These are phyloP conservation scores for Hirtodrosophila cameraria DNA, from an alignment of 2,888 invertebrate species.

Conservation along the genomic window DNA sequence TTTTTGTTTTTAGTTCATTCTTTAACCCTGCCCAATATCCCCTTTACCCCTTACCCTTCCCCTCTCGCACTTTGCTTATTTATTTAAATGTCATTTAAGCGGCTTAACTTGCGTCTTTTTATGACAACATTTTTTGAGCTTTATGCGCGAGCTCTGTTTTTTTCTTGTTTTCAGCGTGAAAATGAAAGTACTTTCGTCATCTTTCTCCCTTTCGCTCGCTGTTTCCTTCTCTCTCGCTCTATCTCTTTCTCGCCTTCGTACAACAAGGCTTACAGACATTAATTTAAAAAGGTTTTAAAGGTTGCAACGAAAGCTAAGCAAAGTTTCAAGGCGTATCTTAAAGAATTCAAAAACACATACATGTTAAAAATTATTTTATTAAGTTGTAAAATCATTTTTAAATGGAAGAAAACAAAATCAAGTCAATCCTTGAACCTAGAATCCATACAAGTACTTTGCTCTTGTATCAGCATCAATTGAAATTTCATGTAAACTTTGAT, in stretches of 20 bases:
- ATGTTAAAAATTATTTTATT: no score
- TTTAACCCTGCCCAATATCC: constrained; percentile 11
- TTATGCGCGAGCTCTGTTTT: constrained; percentile 56
- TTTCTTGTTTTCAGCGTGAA: constrained; percentile 72
- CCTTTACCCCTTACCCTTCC: constrained; percentile 7
- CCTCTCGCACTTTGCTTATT: constrained; percentile 27
- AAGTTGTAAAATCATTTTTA: no score
- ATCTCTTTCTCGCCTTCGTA: neutral
- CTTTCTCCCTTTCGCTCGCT: constrained; percentile 20
- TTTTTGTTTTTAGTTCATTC: constrained; percentile 51
- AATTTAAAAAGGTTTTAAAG: no score
- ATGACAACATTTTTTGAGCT: constrained; percentile 62
- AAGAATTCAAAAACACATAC: no score
- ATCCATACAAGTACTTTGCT: no score
- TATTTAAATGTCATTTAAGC: constrained; percentile 79
- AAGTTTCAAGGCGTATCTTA: no score
- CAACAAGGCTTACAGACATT: no score
- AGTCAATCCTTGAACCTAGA: no score
- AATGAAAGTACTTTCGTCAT: constrained; percentile 75
- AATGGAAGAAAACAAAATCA: no score
- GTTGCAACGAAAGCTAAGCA: no score
- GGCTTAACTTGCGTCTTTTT: constrained; percentile 67
- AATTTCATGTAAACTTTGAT: no score
- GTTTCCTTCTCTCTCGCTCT: neutral
- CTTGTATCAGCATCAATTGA: no score